Percentiles rank a stretch among this genome's conserved stretches.
These are phyloP conservation scores for Murina feae DNA, from an alignment of 2,113 vertebrate species.

Conservation along the genomic window DNA sequence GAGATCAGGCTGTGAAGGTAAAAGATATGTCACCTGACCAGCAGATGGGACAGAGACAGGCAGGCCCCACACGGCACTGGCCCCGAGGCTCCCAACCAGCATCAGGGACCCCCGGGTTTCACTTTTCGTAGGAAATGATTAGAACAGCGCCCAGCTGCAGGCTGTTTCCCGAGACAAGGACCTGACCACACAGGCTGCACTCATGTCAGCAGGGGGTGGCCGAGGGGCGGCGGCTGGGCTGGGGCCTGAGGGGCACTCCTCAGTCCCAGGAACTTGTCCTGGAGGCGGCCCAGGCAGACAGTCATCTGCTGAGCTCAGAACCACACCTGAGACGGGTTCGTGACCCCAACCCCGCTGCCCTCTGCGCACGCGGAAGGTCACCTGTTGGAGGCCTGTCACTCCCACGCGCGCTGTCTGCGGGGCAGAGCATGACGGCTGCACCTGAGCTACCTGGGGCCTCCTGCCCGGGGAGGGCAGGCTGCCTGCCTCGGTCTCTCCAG, in stretches of 20 bases:
- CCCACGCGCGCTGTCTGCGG: background rate
- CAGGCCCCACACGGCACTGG: background rate
- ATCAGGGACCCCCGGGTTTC: too few relatives aligned
- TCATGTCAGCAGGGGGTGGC: too few relatives aligned
- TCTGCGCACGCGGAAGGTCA: background rate
- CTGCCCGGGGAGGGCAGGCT: background rate
- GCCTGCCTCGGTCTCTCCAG: background rate
- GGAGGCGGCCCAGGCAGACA: too few relatives aligned
- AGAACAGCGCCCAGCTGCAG: background rate
- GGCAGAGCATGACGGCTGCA: background rate
- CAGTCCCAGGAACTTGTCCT: background rate
- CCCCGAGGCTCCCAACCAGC: background rate
- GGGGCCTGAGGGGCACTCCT: background rate
- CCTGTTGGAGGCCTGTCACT: background rate
- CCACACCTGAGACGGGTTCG: background rate
- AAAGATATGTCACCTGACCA: background rate
- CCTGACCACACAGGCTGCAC: background rate
- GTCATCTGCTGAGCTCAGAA: background rate
- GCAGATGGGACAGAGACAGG: fast-evolving
- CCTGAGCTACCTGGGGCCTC: background rate
- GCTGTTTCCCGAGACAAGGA: background rate
- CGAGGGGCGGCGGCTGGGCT: too few relatives aligned
- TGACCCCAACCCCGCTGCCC: background rate
- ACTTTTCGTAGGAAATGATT: background rate
- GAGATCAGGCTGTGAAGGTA: slow-evolving; percentile 88